These are phyloP conservation scores for Bombus difficillimus DNA, from an alignment of 1,140 invertebrate species.

Conservation along the genomic window DNA sequence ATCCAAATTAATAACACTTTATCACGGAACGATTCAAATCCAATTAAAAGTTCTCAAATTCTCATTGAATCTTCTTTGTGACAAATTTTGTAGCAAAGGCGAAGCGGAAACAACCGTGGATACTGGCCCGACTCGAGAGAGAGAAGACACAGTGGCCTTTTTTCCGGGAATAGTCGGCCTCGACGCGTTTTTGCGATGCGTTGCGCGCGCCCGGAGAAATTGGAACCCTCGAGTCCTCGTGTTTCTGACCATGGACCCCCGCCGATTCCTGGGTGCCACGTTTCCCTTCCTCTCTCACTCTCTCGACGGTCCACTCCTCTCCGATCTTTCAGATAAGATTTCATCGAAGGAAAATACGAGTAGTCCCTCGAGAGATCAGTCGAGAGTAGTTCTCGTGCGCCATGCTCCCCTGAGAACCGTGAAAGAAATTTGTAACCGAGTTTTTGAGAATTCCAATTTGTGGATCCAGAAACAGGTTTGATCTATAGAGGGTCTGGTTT, in stretches of 20 bases:
- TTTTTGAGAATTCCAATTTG: conserved; percentile 21
- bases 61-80: not conserved
- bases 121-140: not conserved
- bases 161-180: conserved; percentile 38
- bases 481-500: too few relatives aligned
- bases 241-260: conserved; percentile 42
- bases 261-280: conserved; percentile 24
- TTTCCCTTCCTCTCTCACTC: not conserved
- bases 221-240: conserved; percentile 45
- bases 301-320: not conserved
- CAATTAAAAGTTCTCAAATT: not conserved
- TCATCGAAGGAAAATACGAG: conserved; percentile 35
- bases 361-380: not conserved
- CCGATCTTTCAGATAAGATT: conserved; percentile 40
- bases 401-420: not conserved
- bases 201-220: conserved; percentile 47
- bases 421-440: not conserved
- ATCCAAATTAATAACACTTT: too few relatives aligned
- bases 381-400: not conserved
- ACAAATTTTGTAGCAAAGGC: not conserved
- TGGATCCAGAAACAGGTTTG: not conserved
- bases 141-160: conserved; percentile 39
- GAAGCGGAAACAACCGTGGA: conserved; percentile 14
- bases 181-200: conserved; percentile 43
- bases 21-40: not conserved